Conservation (phyloP, 2,888 invertebrate species). For the Plebejus argus region DNA sequence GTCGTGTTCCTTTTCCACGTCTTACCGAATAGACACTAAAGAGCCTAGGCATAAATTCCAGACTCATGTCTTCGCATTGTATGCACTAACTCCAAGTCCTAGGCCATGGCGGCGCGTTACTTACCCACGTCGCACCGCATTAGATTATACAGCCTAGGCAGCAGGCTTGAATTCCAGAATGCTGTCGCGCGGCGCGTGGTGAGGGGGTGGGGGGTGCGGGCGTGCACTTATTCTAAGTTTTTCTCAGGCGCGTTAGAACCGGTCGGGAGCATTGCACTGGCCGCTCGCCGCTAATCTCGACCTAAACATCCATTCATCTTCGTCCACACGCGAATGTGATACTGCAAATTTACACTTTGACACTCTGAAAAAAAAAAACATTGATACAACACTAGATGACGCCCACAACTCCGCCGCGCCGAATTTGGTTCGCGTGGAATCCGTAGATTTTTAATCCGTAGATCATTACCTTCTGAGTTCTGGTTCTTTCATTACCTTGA, state of each 20-base stretch:
- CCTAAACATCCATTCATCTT: conserved; percentile 6
- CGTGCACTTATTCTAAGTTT: conserved; percentile 69
- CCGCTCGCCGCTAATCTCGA: background rate
- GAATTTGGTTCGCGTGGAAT: too few relatives aligned
- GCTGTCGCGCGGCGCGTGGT: conserved; percentile 31
- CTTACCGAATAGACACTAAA: too few relatives aligned
- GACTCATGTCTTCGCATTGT: too few relatives aligned
- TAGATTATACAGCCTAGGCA: conserved; percentile 1
- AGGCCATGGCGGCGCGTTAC: background rate
- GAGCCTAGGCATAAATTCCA: too few relatives aligned
- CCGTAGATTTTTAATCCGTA: too few relatives aligned
- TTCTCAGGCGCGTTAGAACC: conserved; percentile 50
- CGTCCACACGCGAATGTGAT: conserved; percentile 11
- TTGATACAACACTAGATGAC: too few relatives aligned
- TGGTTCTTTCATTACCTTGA: too few relatives aligned
- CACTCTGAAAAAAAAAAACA: background rate
- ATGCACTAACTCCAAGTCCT: background rate
- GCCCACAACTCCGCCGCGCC: too few relatives aligned
- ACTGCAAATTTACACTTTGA: background rate
- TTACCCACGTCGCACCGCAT: background rate
- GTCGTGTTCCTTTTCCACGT: too few relatives aligned
- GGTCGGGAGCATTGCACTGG: conserved; percentile 55
- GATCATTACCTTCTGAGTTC: too few relatives aligned
- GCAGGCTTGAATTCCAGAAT: conserved; percentile 16
- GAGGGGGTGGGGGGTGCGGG: conserved; percentile 24